phyloP scores from a whole-genome alignment of 2,888 invertebrate species.

The Rotaria socialis region DNA sequence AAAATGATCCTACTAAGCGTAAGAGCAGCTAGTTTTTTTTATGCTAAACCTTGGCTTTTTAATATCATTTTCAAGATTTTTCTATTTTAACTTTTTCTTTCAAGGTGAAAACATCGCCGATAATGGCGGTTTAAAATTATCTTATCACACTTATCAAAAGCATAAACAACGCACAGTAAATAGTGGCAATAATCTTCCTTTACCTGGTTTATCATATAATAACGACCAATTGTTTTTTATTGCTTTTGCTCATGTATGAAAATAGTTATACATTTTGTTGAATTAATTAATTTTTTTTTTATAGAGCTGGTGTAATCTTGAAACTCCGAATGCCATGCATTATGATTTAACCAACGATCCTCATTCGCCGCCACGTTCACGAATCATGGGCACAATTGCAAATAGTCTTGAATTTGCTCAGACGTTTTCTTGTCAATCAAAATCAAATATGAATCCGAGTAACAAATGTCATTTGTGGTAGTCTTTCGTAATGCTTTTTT shows the following conservation, averaged over 20 bases:
- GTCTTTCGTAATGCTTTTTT: neutral
- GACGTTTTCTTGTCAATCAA: constrained; percentile 43
- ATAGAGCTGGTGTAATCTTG: constrained; percentile 43
- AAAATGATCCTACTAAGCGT: neutral
- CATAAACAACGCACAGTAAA: constrained; percentile 50
- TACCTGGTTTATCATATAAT: constrained; percentile 37
- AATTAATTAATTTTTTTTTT: neutral
- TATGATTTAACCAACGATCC: constrained; percentile 40
- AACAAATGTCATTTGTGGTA: constrained; percentile 47
- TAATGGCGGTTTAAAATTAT: constrained; percentile 58
- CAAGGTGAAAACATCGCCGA: constrained; percentile 59
- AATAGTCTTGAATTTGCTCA: constrained; percentile 45
- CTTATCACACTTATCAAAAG: constrained; percentile 51
- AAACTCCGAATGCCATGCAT: constrained; percentile 40
- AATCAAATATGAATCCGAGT: constrained; percentile 41
- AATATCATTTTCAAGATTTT: neutral
- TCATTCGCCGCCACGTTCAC: constrained; percentile 41
- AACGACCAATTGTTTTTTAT: constrained; percentile 60
- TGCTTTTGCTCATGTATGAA: constrained; percentile 54
- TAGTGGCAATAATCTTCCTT: constrained; percentile 49
- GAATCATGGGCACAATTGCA: constrained; percentile 42
- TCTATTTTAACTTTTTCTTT: neutral
- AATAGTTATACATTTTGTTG: neutral
- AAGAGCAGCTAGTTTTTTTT: too few relatives aligned
- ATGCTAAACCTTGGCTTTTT: neutral